Conservation (phyloP, 2,888 invertebrate species). For the Crocallis elinguaria region DNA sequence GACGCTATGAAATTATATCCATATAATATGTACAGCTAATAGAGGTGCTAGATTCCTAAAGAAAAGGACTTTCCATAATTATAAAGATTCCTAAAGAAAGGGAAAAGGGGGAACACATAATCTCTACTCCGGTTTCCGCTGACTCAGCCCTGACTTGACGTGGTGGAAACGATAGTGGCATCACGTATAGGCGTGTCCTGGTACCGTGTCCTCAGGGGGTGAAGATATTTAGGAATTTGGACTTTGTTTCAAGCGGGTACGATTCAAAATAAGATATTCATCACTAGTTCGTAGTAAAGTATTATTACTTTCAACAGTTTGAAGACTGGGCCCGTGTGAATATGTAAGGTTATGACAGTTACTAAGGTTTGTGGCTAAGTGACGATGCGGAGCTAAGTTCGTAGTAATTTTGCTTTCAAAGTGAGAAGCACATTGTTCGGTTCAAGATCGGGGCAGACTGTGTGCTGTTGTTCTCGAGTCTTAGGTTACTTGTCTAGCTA, state of each 20-base stretch:
- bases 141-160: background rate
- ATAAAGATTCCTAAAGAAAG: slow-evolving; percentile 3
- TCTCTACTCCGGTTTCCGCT: background rate
- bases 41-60: too few species aligned
- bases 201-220: background rate
- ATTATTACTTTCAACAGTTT: background rate
- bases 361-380: too few species aligned
- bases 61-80: too few species aligned
- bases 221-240: background rate
- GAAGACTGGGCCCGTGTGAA: background rate
- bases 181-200: background rate
- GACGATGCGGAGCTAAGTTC: too few species aligned
- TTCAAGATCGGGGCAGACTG: too few species aligned
- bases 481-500: too few species aligned
- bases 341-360: background rate
- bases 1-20: too few species aligned
- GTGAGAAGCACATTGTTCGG: too few species aligned
- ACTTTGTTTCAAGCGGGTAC: background rate
- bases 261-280: background rate
- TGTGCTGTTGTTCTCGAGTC: too few species aligned
- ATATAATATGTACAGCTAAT: too few species aligned
- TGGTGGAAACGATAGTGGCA: background rate
- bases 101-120: background rate
- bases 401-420: too few species aligned
- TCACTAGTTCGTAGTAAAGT: background rate